Evolutionary conservation across 2,888 invertebrate genomes (phyloP), one percentile per base, ranked within the genome.

Genomic region (Pandemis corylana): DNA sequence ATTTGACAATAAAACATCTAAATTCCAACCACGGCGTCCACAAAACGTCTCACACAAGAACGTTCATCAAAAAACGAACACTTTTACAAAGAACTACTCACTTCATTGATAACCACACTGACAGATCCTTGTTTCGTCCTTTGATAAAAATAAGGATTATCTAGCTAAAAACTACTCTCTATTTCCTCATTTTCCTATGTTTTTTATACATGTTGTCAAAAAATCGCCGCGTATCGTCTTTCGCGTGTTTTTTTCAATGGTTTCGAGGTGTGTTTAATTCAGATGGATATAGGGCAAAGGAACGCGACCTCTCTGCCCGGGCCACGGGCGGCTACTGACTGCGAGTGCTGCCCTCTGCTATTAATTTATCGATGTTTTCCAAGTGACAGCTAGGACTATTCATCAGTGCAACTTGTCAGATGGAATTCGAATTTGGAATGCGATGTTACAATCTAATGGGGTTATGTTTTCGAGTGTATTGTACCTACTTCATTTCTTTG

Each of bases 151-250:
- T 5, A 1, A 53, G 13, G n/a, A n/a, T 5, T 7, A 3, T 10
- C 51, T 15, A 36, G 36, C 15, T 10, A 41, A 53, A 67, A 64
- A 41, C 36, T 28, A 41, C 0, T 13, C 7, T 41, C 49, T 67
- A 10, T 53, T 66, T 41, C 36, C 15, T 9, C 67, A 67, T 67
- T 53, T 67, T 75, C 65, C 36, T 63, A 12, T 20, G 67, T 75
- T 71, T 75, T 71, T 75, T 75, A 75, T 75, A 70, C 75, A 75
- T 75, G 66, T 51, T 64, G 46, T 36, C 44, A 3, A 5, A 46
- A 12, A 56, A 62, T 46, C 56, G 67, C 63, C 62, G 44, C 71
- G 41, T n/a, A 10, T 5, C 53, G 61, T 20, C 49, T 42, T 44
- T 13, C 66, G 71, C 67, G 67, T 71, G 62, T 75, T 36, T 62